These are phyloP conservation scores for Pampusana beccarii DNA, from an alignment of 2,113 vertebrate species.

Conservation along the genomic window DNA sequence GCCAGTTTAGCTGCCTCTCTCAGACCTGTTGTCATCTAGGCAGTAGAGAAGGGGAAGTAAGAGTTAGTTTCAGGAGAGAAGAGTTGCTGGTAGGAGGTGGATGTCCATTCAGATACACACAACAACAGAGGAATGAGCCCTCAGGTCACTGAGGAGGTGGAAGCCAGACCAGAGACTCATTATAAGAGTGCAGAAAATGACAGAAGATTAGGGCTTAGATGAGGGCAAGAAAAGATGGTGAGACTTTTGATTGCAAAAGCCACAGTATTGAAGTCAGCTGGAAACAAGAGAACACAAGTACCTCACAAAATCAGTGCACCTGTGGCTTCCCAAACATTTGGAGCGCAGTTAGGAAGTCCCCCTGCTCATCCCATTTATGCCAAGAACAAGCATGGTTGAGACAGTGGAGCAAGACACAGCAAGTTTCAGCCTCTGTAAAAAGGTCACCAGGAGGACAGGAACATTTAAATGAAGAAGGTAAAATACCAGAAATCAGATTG, in stretches of 20 bases:
- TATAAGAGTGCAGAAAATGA: background rate
- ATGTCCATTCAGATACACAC: background rate
- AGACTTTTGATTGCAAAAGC: background rate
- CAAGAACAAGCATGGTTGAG: background rate
- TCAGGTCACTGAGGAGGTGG: background rate
- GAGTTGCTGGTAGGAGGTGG: background rate
- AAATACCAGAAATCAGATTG: background rate
- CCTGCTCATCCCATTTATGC: background rate
- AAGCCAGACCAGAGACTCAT: background rate
- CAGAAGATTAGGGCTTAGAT: background rate
- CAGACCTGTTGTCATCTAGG: background rate
- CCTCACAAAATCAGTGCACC: background rate
- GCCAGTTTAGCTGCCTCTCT: background rate
- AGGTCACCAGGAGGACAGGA: background rate
- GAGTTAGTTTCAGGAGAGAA: background rate
- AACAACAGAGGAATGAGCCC: background rate
- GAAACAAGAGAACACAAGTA: background rate
- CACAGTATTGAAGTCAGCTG: background rate
- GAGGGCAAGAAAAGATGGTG: background rate
- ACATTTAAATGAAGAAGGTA: background rate
- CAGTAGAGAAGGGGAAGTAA: fast-evolving
- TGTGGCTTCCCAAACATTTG: background rate
- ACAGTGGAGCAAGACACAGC: background rate
- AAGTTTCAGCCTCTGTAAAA: background rate
- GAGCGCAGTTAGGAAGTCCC: background rate